A percentile compares a stretch with the other conserved stretches of the same genome.
Conservation (phyloP, 2,888 invertebrate species). For the Heliconius hortense region DNA sequence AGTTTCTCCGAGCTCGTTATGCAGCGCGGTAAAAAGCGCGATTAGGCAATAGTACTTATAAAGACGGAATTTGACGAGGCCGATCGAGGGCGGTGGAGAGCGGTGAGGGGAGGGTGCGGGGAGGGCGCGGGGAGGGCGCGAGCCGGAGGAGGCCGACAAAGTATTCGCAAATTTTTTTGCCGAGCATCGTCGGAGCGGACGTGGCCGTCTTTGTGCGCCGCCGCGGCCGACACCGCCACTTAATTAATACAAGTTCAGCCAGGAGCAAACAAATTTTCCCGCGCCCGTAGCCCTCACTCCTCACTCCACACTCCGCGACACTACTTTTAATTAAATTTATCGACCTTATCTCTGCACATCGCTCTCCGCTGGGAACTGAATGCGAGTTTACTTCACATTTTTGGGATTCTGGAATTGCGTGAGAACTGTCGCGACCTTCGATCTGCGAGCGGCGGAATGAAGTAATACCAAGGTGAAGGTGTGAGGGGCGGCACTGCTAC, state of each 20-base stretch:
- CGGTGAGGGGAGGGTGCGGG: background rate
- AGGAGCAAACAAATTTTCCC: conserved; percentile 70
- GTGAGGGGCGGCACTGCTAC: conserved; percentile 25
- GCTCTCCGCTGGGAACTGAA: conserved; percentile 66
- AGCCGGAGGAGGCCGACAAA: conserved; percentile 36
- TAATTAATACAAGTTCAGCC: conserved; percentile 65
- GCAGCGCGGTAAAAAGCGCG: conserved; percentile 17
- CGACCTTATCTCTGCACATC: conserved; percentile 68
- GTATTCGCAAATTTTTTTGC: conserved; percentile 44
- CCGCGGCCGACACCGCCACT: conserved; percentile 51
- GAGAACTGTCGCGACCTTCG: conserved; percentile 53
- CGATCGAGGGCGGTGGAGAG: background rate
- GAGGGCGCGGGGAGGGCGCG: background rate
- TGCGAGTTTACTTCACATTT: conserved; percentile 61
- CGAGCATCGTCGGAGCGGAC: conserved; percentile 37
- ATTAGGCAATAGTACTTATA: conserved; percentile 25
- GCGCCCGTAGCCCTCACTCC: conserved; percentile 46
- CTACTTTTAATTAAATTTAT: conserved; percentile 77
- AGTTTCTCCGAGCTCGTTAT: conserved; percentile 9
- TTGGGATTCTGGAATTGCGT: conserved; percentile 65
- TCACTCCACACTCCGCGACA: conserved; percentile 50
- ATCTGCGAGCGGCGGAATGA: conserved; percentile 47
- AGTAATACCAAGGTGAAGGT: conserved; percentile 47
- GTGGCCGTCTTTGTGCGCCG: conserved; percentile 52
- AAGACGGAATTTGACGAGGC: conserved; percentile 25